Evolutionary conservation across 2,888 invertebrate genomes (phyloP).

Genomic region (Cartodere bifasciata): DNA sequence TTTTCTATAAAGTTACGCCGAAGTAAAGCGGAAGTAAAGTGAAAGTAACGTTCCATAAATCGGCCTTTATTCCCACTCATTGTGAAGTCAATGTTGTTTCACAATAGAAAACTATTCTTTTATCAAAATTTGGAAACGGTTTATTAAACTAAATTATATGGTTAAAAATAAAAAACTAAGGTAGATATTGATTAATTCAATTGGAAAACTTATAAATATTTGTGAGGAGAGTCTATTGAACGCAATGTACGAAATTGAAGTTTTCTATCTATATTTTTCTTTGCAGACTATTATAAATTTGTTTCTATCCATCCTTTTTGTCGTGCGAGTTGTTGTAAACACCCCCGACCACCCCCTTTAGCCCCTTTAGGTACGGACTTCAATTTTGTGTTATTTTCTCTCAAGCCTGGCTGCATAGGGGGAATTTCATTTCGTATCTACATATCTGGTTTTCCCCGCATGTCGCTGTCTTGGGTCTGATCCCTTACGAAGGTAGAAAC

Average conservation of each 20-base stretch:
- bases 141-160: too few species aligned
- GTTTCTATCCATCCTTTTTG: constrained; percentile 29
- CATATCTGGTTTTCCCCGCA: constrained; percentile 24
- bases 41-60: too few species aligned
- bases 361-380: too few species aligned
- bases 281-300: constrained; percentile 30
- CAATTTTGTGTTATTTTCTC: constrained; percentile 32
- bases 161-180: too few species aligned
- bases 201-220: constrained; percentile 2
- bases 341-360: constrained; percentile 15
- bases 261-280: constrained; percentile 22
- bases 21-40: too few species aligned
- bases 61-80: too few species aligned
- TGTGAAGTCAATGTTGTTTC: too few species aligned
- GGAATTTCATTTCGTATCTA: constrained; percentile 34
- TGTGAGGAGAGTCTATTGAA: constrained; percentile 7
- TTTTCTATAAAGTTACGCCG: too few species aligned
- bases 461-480: constrained; percentile 16
- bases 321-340: constrained; percentile 17
- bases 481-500: constrained; percentile 29
- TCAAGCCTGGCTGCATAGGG: constrained; percentile 28
- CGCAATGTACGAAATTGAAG: constrained; percentile 24
- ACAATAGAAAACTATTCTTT: too few species aligned
- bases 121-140: too few species aligned
- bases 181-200: constrained; percentile 4